phyloP scores from a whole-genome alignment of 1,140 invertebrate species.

The Anastrepha obliqua region DNA sequence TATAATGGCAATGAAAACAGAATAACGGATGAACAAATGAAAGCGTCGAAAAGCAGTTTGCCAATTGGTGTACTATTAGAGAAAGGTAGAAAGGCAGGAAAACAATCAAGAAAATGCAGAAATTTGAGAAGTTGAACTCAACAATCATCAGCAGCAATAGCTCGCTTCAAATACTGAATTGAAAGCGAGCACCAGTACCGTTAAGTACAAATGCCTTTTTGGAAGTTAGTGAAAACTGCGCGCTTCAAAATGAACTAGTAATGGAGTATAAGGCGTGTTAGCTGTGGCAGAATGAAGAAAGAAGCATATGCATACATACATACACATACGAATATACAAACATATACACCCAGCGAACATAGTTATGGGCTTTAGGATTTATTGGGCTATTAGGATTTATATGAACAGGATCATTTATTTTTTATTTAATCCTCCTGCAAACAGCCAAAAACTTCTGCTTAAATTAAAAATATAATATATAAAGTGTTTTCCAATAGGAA shows the following conservation, averaged over 20 bases:
- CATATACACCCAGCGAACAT: too few species aligned
- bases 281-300: neutral
- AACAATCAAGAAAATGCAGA: slow-evolving; percentile 29
- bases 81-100: neutral
- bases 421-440: too few species aligned
- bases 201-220: neutral
- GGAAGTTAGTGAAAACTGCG: neutral
- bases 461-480: too few species aligned
- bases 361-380: too few species aligned
- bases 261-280: slow-evolving; percentile 3
- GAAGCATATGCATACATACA: too few species aligned
- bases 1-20: slow-evolving; percentile 43
- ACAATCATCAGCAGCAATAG: neutral
- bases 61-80: neutral
- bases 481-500: too few species aligned
- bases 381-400: too few species aligned
- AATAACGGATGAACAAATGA: neutral
- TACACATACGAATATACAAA: too few species aligned
- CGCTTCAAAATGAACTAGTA: slow-evolving; percentile 14
- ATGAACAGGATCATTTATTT: too few species aligned
- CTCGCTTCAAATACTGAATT: neutral
- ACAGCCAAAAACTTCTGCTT: too few species aligned
- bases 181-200: neutral
- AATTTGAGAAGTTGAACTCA: slow-evolving; percentile 26
- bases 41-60: neutral